A percentile compares a stretch with the other conserved stretches of the same genome.
Conservation (phyloP, 2,888 invertebrate species). For the Himalopsyche tibetana region DNA sequence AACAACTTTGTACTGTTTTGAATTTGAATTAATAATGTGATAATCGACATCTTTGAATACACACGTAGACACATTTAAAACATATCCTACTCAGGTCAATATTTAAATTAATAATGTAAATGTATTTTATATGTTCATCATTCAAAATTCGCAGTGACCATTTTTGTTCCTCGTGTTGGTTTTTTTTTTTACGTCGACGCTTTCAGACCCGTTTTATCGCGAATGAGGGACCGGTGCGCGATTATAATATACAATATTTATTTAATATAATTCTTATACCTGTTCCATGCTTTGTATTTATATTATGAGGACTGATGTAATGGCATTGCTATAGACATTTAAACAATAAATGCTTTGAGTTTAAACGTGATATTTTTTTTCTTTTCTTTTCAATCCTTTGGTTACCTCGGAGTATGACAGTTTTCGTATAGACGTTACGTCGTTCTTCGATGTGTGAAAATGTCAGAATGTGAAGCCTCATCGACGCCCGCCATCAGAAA, state of each 20-base stretch:
- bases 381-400: too few relatives aligned
- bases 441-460: too few relatives aligned
- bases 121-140: not conserved
- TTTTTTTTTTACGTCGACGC: not conserved
- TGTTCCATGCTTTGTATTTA: not conserved
- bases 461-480: too few relatives aligned
- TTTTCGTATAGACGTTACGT: too few relatives aligned
- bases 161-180: not conserved
- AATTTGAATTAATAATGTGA: constrained; percentile 21
- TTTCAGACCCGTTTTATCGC: constrained; percentile 32
- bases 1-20: constrained; percentile 8
- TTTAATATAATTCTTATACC: not conserved
- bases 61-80: not conserved
- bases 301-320: not conserved
- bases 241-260: too few relatives aligned
- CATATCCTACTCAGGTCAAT: constrained; percentile 55
- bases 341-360: not conserved
- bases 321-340: not conserved
- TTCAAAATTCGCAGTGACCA: constrained; percentile 1
- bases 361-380: too few relatives aligned
- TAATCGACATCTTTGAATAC: not conserved
- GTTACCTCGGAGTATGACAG: too few relatives aligned
- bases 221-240: too few relatives aligned
- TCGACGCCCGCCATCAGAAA: too few relatives aligned
- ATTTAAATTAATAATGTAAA: not conserved